Evolutionary conservation across 2,113 vertebrate genomes (phyloP).

Genomic region (Catharus bicknelli): DNA sequence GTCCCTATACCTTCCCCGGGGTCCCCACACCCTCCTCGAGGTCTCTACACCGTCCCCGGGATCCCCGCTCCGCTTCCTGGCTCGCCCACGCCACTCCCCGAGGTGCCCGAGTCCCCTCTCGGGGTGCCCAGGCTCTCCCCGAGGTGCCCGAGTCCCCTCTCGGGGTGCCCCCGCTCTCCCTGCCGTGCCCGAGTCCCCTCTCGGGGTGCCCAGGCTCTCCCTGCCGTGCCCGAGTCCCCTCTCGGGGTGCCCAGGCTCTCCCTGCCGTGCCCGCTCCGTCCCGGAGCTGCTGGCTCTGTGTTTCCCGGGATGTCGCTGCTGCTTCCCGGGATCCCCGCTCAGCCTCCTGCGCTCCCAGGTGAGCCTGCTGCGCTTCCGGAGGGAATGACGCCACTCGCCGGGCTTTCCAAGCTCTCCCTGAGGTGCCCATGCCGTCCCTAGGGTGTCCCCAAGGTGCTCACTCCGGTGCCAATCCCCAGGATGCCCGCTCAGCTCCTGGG

Average conservation of each 20-base stretch:
- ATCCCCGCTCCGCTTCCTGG: neutral
- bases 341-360: neutral
- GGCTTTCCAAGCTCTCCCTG: fast-evolving
- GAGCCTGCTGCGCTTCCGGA: neutral
- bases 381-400: neutral
- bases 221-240: no score
- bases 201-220: no score
- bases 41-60: fast-evolving
- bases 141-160: no score
- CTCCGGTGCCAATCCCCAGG: no score
- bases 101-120: no score
- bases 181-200: no score
- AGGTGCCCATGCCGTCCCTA: fast-evolving
- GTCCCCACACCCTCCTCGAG: fast-evolving
- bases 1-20: fast-evolving
- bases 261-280: neutral
- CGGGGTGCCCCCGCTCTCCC: no score
- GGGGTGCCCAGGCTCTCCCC: no score
- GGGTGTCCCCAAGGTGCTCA: neutral
- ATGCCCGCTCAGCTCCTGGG: no score
- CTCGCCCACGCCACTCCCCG: no score
- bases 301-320: neutral
- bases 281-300: no score
- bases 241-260: no score
- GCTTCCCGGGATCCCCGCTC: neutral